Base-by-base conservation (phyloP, 1,140 invertebrate genomes). In the Anadara kagoshimensis region DNA sequence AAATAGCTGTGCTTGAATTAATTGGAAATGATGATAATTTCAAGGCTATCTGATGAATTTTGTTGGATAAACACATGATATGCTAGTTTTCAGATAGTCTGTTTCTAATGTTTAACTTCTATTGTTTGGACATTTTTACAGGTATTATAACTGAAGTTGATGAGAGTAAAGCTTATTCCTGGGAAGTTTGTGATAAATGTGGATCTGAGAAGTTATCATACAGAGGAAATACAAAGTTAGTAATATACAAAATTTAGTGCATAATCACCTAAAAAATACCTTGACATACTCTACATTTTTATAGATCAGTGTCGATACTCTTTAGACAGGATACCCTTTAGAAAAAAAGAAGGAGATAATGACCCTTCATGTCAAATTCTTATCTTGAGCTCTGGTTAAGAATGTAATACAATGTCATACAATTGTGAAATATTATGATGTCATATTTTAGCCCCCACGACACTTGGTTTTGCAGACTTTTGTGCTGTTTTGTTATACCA, bases 111-210 rank as follows among this genome's bases (percentile, higher is more conserved):
- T 49, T 4, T 49, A 18, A 4, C 0, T 14, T 18, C n/a, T 49
- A 49, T n/a, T 49, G 16, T 26, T 1, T 54, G n/a, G n/a, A 22
- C 11, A 22, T 22, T 54, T n/a, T 66, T 64, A 4, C 45, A 80
- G 78, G 78, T 51, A 69, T 7, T 8, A 57, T 80, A 10, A 29
- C 24, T 43, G 59, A 56, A 41, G 69, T 80, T n/a, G 78, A 80
- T 64, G 78, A 80, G 61, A 73, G 66, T 49, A 75, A 75, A 8
- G 78, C 78, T 5, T 78, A 73, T 59, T 73, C 66, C 56, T 80
- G 75, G 78, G 78, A 80, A 26, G 78, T 75, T 16, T 80, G 79
- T 76, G 73, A 76, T 16, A 47, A 69, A 7, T 80, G 79, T 73
- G 61, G 66, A 16, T 67, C 63, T 36, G 76, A 80, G 47, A 71